Conservation (phyloP, 2,888 invertebrate genomes). For the Spodoptera littoralis region DNA sequence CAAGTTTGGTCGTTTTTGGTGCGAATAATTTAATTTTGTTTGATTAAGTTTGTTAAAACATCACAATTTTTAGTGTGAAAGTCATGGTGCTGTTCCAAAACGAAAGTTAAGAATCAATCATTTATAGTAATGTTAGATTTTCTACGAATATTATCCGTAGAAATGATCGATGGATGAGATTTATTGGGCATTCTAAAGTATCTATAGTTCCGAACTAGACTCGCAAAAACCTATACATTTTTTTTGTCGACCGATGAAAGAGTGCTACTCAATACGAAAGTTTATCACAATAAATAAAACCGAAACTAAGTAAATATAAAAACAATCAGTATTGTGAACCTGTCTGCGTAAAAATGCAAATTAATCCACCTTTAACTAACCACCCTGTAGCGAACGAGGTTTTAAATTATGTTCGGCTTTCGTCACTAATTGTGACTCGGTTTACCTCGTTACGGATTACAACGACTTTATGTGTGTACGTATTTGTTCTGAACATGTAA, state of each 20-base stretch:
- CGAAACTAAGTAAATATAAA: conserved; percentile 17
- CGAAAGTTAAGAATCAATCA: too few relatives aligned
- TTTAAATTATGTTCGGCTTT: conserved; percentile 49
- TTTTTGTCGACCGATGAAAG: too few relatives aligned
- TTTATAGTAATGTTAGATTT: too few relatives aligned
- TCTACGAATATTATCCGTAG: too few relatives aligned
- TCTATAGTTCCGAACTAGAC: too few relatives aligned
- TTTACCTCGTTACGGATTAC: conserved; percentile 32
- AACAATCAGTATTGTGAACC: conserved; percentile 18
- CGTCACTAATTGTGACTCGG: conserved; percentile 40
- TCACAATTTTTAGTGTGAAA: background rate
- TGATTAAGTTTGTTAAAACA: conserved; percentile 3
- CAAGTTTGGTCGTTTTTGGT: conserved; percentile 17
- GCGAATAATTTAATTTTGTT: conserved; percentile 25
- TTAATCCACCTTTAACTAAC: conserved; percentile 35
- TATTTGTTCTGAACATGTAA: background rate
- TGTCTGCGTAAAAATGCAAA: conserved; percentile 24
- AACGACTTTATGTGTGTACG: conserved; percentile 8
- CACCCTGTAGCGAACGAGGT: conserved; percentile 25
- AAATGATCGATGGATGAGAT: too few relatives aligned
- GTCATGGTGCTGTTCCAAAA: background rate
- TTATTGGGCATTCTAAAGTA: too few relatives aligned
- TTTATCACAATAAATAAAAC: too few relatives aligned
- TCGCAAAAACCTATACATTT: too few relatives aligned
- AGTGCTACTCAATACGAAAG: too few relatives aligned